Percentiles rank a stretch among this genome's conserved stretches.
Evolutionary conservation across 2,888 invertebrate genomes (phyloP).

Genomic region (Noctua pronuba): DNA sequence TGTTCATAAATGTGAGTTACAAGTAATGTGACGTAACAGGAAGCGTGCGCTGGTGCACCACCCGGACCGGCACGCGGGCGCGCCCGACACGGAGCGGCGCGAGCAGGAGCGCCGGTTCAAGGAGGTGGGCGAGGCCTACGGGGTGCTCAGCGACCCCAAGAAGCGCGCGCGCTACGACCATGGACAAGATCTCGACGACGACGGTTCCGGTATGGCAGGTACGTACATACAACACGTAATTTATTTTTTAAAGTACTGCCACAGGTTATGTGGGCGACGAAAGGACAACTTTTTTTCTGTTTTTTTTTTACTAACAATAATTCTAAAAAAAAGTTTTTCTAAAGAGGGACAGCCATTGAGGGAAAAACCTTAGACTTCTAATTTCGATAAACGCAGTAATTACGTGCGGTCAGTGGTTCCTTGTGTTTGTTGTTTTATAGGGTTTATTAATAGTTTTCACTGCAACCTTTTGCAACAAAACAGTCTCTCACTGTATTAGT

Average conservation of each 20-base stretch:
- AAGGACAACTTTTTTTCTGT: too few species aligned
- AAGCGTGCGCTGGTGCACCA: slow-evolving; percentile 97
- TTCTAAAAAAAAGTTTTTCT: too few species aligned
- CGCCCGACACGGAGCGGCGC: slow-evolving; percentile 95
- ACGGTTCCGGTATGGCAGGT: slow-evolving; percentile 89
- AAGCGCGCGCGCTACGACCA: slow-evolving; percentile 97
- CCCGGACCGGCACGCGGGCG: slow-evolving; percentile 98
- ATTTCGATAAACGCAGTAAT: neutral
- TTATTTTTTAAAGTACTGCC: too few species aligned
- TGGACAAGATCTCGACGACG: slow-evolving; percentile 96
- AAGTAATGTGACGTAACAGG: slow-evolving; percentile 72
- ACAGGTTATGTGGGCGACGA: too few species aligned
- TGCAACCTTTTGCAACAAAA: slow-evolving; percentile 9
- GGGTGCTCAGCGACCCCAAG: slow-evolving; percentile 96
- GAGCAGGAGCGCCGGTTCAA: slow-evolving; percentile 98
- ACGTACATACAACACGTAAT: slow-evolving; percentile 32
- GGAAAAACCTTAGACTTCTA: neutral
- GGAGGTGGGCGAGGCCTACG: slow-evolving; percentile 98
- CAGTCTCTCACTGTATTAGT: neutral
- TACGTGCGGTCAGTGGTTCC: neutral
- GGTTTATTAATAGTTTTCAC: neutral
- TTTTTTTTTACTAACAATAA: too few species aligned
- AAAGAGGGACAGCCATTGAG: too few species aligned
- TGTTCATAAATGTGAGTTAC: neutral
- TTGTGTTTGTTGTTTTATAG: neutral